Base-by-base conservation (phyloP, 1,140 invertebrate genomes). In the Scaptomyza pallida region DNA sequence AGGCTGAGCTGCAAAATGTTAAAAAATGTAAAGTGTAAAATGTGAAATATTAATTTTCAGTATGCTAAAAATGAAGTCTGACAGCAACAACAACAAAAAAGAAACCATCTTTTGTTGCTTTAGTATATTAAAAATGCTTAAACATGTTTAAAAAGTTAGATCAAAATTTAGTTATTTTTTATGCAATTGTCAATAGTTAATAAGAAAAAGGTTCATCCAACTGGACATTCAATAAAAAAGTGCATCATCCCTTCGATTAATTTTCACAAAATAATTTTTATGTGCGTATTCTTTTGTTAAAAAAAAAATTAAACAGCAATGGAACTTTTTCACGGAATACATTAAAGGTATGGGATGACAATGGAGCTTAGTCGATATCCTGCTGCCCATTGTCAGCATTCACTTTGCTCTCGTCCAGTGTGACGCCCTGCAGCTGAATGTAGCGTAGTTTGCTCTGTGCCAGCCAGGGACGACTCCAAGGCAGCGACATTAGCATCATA, bases 401-500 rank as follows among this genome's bases (percentile, higher is more conserved):
- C 10, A 65, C 3, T 4, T 33, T 3, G 26, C 54, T 60, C 48
- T 72, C 62, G 8, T 60, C 62, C 1, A 72, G 15, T 5, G 69
- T 65, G 48, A 59, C 54, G 15, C 62, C 69, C 16, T 67, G 54
- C 17, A 72, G 62, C 43, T 72, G 48, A 30, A 68, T 59, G 30
- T 50, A 72, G 3, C 62, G 54, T 30, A 40, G 6, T n/a, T 72
- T 52, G 3, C 52, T 57, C 8, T 65, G 47, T 0, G 19, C 12
- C 8, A 54, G 33, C 54, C 62, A 60, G 30, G 62, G 26, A 5
- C 69, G 16, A 33, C 52, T 47, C 69, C 69, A 72, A n/a, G 69
- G 69, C 10, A 72, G 30, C 10, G 69, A 67, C 69, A 72, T 72
- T 8, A 72, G 26, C 55, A 67, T 72, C 69, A 72, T 72, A 0